Evolutionary conservation across 2,797 vertebrate genomes (phyloP), one percentile per base, ranked within the genome.

Genomic region (Crossoptilon crossoptilon): DNA sequence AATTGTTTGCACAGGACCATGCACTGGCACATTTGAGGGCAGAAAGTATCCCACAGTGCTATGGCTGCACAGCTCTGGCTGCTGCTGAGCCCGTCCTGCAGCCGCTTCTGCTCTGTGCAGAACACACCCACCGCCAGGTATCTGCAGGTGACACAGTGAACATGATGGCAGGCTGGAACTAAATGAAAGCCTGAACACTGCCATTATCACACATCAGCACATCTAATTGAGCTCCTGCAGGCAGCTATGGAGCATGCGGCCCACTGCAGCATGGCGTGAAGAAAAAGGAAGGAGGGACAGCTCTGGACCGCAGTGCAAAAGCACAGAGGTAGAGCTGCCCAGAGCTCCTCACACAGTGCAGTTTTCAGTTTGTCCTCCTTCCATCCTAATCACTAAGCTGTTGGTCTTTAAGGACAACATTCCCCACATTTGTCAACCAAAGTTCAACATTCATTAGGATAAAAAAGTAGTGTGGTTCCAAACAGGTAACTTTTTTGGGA

Each of bases 31-130:
- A 26, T 18, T 11, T 51, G 76, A 73, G 35, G 56, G n/a, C 6
- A 1, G 7, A 49, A 48, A 9, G n/a, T 22, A 37, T 33, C 27
- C 35, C 11, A 31, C 2, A 3, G 26, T 11, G 33, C 48, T 68
- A 37, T 0, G 1, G 17, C 14, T 13, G 2, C 0, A 2, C 41
- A 58, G 31, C 19, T 35, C 16, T 18, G 29, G 7, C 49, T 62
- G 58, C 59, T 74, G 13, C 4, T 8, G 10, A 68, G 18, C 48
- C 59, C 48, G 24, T 29, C 37, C 7, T n/a, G 67, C 43, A 1
- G 3, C 33, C 43, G 1, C 33, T 53, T 56, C 41, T 66, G 27
- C 18, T 37, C 27, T 1, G 0, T 12, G 11, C 53, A 71, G 58
- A 53, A 86, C 14, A 14, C 27, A 43, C 15, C 31, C 26, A 27